Base-by-base conservation (phyloP, 2,797 vertebrate species). In the Chanos chanos region DNA sequence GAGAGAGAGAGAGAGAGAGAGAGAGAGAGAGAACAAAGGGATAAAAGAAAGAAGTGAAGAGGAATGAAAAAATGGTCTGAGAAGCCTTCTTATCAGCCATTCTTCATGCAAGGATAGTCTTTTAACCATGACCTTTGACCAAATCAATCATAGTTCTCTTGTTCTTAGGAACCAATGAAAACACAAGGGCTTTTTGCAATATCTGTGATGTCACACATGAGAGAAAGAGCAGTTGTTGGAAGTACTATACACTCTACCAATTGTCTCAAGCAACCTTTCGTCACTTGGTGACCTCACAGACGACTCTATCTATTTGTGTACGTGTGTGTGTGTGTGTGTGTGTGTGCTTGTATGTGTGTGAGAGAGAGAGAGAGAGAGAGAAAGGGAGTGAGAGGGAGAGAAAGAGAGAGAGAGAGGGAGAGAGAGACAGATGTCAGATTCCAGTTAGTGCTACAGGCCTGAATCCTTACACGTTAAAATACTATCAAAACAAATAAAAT, bases 181-280 rank as follows among this genome's bases (percentile, higher is more conserved):
- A 52, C 50, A 66, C 41, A 4, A 3, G 10, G n/a, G 1, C 30
- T 24, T 53, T 40, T 63, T 47, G 52, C 39, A 44, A 52, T 22
- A 56, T 16, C 21, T 37, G 25, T 33, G 47, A 48, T 25, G 22
- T 43, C 37, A 62, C 4, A 13, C 27, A 63, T 19, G 24, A 67
- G 15, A 64, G 25, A 55, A 22, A 27, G 8, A 24, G n/a, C 36
- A 41, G 41, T 54, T 61, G 12, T 40, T 16, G 21, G 27, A 19
- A 19, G 10, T 22, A 4, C 39, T 61, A 43, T 34, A 61, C 50
- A 39, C 48, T 43, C 44, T 40, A 43, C 10, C 39, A 41, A 40
- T 50, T 59, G 57, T 61, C 62, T 51, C 30, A 34, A 21, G 43
- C 51, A 12, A 22, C 18, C 51, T n/a, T 30, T 16, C 25, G 22